Percentiles rank a stretch among this genome's conserved stretches.
These are phyloP conservation scores for Hemitrygon akajei DNA, from an alignment of 2,797 vertebrate species.

Conservation along the genomic window DNA sequence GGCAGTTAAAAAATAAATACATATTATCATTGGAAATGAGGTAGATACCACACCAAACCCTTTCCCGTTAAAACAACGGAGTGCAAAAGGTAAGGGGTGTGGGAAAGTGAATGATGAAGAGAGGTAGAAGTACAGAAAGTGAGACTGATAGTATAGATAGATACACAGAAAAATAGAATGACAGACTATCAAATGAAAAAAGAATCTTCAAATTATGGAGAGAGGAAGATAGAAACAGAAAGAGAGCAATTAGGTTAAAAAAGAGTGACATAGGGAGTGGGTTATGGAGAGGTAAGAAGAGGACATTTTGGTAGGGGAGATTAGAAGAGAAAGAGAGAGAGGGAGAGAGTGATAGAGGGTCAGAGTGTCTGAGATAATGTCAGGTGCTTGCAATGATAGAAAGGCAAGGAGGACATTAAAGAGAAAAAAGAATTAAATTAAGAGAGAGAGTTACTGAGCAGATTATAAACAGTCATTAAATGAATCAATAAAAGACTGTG, in stretches of 20 bases:
- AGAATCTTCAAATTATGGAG: neutral
- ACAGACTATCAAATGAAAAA: neutral
- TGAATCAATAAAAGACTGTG: neutral
- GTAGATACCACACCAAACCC: too few species aligned
- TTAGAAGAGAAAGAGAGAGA: neutral
- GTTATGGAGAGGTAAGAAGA: neutral
- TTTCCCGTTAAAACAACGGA: too few species aligned
- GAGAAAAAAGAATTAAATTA: too few species aligned
- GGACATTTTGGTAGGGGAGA: neutral
- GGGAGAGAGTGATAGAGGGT: neutral
- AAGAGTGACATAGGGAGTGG: neutral
- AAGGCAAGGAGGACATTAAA: neutral
- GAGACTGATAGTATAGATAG: neutral
- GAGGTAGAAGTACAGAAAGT: neutral
- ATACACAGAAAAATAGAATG: neutral
- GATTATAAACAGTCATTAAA: neutral
- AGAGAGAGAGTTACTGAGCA: neutral
- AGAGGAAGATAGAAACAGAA: neutral
- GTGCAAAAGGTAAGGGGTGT: too few species aligned
- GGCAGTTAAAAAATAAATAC: too few species aligned
- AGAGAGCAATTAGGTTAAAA: neutral
- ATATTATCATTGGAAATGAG: too few species aligned
- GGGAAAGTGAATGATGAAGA: neutral
- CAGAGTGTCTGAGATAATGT: neutral
- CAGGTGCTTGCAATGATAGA: neutral